Evolutionary conservation across 2,113 vertebrate genomes (phyloP).

Genomic region (Myiagra hebetior): DNA sequence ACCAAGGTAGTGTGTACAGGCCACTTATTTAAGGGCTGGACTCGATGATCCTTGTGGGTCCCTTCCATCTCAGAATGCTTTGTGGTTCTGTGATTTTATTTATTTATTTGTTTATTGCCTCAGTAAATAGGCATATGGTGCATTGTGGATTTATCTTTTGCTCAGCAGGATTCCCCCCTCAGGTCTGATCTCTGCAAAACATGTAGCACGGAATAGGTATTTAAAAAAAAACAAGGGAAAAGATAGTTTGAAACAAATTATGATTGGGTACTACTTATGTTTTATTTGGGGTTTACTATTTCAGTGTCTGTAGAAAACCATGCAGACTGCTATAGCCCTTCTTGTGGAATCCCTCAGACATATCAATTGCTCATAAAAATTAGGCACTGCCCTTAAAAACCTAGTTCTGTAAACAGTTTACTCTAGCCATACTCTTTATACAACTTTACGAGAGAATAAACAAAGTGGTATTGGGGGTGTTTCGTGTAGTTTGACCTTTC

Average conservation of each 20-base stretch:
- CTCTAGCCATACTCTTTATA: background rate
- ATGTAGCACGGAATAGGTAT: background rate
- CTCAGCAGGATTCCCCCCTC: background rate
- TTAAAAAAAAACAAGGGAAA: background rate
- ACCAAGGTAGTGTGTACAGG: fast-evolving
- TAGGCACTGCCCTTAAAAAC: background rate
- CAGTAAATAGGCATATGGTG: background rate
- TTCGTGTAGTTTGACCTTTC: background rate
- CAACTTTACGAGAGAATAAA: background rate
- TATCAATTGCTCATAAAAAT: background rate
- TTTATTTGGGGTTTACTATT: background rate
- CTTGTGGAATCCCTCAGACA: background rate
- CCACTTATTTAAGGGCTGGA: background rate
- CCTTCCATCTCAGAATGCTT: background rate
- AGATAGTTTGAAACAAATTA: background rate
- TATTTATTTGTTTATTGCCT: background rate
- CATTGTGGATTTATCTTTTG: background rate
- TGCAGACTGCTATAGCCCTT: background rate
- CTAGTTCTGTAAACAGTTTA: background rate
- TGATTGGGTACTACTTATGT: background rate
- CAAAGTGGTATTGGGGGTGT: background rate
- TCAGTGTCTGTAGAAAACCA: background rate
- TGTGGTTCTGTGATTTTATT: background rate
- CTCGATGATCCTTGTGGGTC: fast-evolving
- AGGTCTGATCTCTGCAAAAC: background rate